These are phyloP conservation scores for Drosophila phalerata DNA, from an alignment of 2,888 invertebrate genomes.

Conservation along the genomic window DNA sequence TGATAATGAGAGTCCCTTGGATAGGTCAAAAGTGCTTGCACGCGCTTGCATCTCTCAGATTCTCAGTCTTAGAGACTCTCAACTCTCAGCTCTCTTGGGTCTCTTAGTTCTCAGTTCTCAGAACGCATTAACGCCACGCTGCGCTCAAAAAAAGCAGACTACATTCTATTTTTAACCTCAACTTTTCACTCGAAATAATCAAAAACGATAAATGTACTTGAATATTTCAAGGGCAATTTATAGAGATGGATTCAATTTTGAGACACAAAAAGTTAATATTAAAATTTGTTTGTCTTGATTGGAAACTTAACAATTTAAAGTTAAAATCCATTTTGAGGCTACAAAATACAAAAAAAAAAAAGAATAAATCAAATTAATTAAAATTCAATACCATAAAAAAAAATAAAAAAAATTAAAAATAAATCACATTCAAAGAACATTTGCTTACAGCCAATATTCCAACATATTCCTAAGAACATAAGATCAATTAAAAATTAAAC, in stretches of 20 bases:
- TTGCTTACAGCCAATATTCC: no score
- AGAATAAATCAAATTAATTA: no score
- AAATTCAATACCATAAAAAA: no score
- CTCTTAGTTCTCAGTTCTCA: neutral
- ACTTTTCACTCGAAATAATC: neutral
- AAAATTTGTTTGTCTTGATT: neutral
- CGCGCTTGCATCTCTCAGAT: slow-evolving; percentile 48
- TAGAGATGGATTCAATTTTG: neutral
- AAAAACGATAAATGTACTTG: slow-evolving; percentile 3
- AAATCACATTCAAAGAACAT: no score
- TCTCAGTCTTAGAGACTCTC: slow-evolving; percentile 4
- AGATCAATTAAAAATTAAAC: neutral
- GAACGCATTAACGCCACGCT: slow-evolving; percentile 70
- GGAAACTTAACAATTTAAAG: neutral
- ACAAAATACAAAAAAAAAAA: no score
- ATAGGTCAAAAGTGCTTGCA: slow-evolving; percentile 62
- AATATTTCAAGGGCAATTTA: slow-evolving; percentile 4
- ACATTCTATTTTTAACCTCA: slow-evolving; percentile 16
- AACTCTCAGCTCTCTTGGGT: no score
- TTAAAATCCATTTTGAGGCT: no score
- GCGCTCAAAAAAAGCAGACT: slow-evolving; percentile 62
- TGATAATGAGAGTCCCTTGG: slow-evolving; percentile 50
- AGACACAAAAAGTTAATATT: neutral
- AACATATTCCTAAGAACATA: no score
- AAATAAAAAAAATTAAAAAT: no score